phyloP scores from a whole-genome alignment of 1,140 invertebrate species.

The Eriosoma lanigerum region DNA sequence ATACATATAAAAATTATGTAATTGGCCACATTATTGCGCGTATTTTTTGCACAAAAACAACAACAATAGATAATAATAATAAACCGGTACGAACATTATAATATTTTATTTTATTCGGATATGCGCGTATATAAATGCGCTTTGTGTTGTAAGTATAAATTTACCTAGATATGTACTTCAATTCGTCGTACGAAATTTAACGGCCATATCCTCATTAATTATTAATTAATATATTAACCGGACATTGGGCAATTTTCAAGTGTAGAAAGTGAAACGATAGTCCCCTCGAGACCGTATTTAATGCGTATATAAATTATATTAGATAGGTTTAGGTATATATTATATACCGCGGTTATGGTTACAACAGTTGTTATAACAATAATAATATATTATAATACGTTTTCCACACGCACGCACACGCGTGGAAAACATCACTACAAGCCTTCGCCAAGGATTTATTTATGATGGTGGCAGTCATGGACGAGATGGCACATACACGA shows the following conservation, averaged over 20 bases:
- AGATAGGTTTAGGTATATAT: not conserved
- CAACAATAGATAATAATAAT: not conserved
- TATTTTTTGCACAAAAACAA: not conserved
- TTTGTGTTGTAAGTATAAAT: not conserved
- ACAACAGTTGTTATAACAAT: not conserved
- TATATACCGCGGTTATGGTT: not conserved
- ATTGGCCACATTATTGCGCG: not conserved
- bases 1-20: too few species aligned
- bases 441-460: constrained; percentile 43
- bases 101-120: too few species aligned
- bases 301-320: not conserved
- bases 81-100: too few species aligned
- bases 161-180: not conserved
- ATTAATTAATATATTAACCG: constrained; percentile 36
- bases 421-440: constrained; percentile 35
- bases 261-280: constrained; percentile 41
- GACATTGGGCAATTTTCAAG: constrained; percentile 51
- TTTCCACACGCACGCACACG: constrained; percentile 33
- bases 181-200: not conserved
- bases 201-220: constrained; percentile 1
- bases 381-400: not conserved
- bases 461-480: constrained; percentile 49
- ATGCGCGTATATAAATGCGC: not conserved
- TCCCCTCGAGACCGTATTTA: too few species aligned
- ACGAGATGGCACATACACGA: constrained; percentile 12